Base-by-base conservation (phyloP, 2,113 vertebrate species). In the Nestor notabilis region DNA sequence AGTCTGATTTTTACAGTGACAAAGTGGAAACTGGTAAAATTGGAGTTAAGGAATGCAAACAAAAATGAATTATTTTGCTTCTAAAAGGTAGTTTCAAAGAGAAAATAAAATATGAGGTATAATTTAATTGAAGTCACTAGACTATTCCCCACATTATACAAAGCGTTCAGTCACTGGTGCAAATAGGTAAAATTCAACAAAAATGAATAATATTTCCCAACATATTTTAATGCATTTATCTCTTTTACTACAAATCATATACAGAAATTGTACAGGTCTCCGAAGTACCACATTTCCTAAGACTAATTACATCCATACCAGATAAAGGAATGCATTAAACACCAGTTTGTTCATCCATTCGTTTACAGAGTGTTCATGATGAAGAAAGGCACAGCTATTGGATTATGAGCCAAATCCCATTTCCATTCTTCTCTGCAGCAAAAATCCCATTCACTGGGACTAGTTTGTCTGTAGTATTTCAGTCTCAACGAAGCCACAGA, bases 101-200 rank as follows among this genome's bases (percentile, higher is more conserved):
- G 35, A 90, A 89, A 93, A 86, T 83, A 86, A 94, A 78, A 61
- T 56, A 87, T 9, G n/a, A 89, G 37, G 25, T 35, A 47, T 69
- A 84, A 82, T 78, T 92, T 89, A 86, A 95, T 70, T 89, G 89
- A 84, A 94, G 83, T 60, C 80, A 75, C 77, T 87, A 79, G 69
- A 78, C 87, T 95, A 78, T 89, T 94, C 68, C 27, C 27, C n/a
- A 43, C 41, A 58, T 63, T 61, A 88, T 37, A 68, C 19, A 7
- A 47, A 39, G 37, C 86, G 49, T 90, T 87, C 71, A 65, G n/a
- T 66, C 89, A 85, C 61, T 82, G 1, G 1, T 84, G 75, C 66
- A 90, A 85, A 82, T 27, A 87, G 50, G 63, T 61, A 85, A 89
- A 94, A 94, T 71, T 82, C 65, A 94, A 89, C 91, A 94, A 87